Conservation (phyloP, 2,888 invertebrate genomes). For the Heteropelma amictum region DNA sequence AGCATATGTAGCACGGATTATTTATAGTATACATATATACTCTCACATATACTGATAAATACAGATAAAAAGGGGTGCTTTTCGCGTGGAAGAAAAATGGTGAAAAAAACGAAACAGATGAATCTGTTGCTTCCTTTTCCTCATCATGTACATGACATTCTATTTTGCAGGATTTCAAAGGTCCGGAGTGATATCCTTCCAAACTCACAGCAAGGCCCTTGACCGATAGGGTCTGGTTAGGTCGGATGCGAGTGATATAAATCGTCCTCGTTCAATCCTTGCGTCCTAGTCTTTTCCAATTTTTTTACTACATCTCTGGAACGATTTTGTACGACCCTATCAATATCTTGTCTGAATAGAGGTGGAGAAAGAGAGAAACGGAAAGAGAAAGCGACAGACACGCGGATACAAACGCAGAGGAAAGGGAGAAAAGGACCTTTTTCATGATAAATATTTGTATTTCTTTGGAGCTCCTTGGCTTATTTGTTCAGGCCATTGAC, state of each 20-base stretch:
- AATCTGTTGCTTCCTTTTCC: conserved; percentile 10
- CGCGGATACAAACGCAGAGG: no score
- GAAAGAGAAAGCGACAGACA: no score
- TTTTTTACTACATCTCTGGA: background rate
- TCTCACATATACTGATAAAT: background rate
- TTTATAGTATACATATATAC: background rate
- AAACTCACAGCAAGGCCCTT: background rate
- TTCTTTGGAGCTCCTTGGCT: no score
- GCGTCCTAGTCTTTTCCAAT: conserved; percentile 23
- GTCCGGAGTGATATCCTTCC: conserved; percentile 15
- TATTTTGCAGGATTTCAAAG: conserved; percentile 15
- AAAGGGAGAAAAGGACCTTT: no score
- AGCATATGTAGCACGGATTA: background rate
- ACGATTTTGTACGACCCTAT: background rate
- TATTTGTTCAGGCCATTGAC: no score
- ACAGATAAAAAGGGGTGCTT: background rate
- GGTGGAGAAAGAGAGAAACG: no score
- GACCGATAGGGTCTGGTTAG: conserved; percentile 26
- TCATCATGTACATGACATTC: conserved; percentile 23
- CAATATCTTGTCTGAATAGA: no score
- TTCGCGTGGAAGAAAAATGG: conserved; percentile 41
- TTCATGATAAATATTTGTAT: no score
- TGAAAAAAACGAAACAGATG: conserved; percentile 18
- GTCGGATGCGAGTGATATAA: conserved; percentile 26
- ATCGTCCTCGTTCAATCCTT: conserved; percentile 32